Evolutionary conservation across 1,140 invertebrate species (phyloP).

Genomic region (Eubasilissa regina): DNA sequence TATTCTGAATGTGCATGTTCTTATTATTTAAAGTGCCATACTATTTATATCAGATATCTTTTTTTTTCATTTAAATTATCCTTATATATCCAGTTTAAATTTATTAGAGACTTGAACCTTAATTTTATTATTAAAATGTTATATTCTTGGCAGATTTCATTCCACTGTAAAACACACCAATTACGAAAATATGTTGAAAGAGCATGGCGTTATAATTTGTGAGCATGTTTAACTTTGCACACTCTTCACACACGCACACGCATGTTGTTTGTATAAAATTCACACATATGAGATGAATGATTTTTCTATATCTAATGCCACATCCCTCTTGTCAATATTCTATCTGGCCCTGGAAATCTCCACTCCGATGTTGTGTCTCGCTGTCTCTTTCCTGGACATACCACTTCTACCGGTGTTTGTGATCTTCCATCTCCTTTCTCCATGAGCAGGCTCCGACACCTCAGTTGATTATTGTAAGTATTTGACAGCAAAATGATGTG

Average conservation of each 20-base stretch:
- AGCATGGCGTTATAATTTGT: background rate
- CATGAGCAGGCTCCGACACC: slow-evolving; percentile 68
- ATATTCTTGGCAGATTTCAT: no score
- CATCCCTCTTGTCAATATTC: slow-evolving; percentile 54
- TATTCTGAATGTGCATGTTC: slow-evolving; percentile 16
- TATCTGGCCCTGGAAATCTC: slow-evolving; percentile 55
- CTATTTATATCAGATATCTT: no score
- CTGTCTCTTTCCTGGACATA: slow-evolving; percentile 42
- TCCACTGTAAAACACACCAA: no score
- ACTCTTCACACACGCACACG: background rate
- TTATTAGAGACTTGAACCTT: no score
- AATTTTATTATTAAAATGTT: no score
- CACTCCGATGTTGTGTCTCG: slow-evolving; percentile 52
- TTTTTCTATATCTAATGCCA: slow-evolving; percentile 56
- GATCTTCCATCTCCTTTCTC: slow-evolving; percentile 39
- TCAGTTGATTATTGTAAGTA: slow-evolving; percentile 72
- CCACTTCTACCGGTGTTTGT: slow-evolving; percentile 42
- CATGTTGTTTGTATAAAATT: background rate
- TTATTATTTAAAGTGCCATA: no score
- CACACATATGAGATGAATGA: slow-evolving; percentile 26
- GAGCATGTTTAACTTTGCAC: background rate
- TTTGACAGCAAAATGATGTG: background rate
- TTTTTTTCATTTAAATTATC: no score
- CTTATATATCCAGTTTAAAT: no score
- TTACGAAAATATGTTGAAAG: no score